Percentiles rank a stretch among this genome's conserved stretches.
Evolutionary conservation across 1,140 invertebrate genomes (phyloP).

Genomic region (Drosophila aff.): DNA sequence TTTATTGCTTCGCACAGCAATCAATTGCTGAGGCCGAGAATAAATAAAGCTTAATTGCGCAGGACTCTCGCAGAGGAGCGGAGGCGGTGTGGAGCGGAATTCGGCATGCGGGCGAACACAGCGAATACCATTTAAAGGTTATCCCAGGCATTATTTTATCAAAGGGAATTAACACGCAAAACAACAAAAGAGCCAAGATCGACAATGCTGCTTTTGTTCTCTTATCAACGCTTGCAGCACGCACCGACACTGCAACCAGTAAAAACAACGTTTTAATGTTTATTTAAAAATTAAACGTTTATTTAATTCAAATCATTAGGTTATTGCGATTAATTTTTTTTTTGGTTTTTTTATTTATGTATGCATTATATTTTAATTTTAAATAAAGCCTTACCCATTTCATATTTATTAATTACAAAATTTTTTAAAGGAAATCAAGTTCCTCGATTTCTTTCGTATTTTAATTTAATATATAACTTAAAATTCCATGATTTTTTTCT

Average conservation of each 20-base stretch:
- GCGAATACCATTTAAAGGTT: conserved; percentile 77
- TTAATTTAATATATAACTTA: neutral
- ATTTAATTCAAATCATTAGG: neutral
- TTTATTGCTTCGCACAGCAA: conserved; percentile 79
- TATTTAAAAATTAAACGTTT: too few species aligned
- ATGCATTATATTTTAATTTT: neutral
- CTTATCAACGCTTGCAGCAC: conserved; percentile 75
- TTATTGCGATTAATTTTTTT: neutral
- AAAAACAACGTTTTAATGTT: neutral
- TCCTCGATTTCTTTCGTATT: too few species aligned
- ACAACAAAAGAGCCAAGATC: conserved; percentile 46
- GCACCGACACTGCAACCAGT: conserved; percentile 34
- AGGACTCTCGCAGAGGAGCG: conserved; percentile 32
- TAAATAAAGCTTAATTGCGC: conserved; percentile 83
- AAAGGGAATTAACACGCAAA: conserved; percentile 82
- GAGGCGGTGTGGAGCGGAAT: conserved; percentile 13
- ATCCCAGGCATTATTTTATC: conserved; percentile 82
- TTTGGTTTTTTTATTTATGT: neutral
- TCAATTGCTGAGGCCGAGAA: conserved; percentile 70
- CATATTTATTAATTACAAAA: neutral
- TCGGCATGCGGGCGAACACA: conserved; percentile 63
- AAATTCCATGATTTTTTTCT: neutral
- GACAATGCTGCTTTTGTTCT: conserved; percentile 29
- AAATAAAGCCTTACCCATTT: too few species aligned
- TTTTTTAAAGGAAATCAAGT: neutral